Base-by-base conservation (phyloP, 1,140 invertebrate genomes). In the Dreissena polymorpha region DNA sequence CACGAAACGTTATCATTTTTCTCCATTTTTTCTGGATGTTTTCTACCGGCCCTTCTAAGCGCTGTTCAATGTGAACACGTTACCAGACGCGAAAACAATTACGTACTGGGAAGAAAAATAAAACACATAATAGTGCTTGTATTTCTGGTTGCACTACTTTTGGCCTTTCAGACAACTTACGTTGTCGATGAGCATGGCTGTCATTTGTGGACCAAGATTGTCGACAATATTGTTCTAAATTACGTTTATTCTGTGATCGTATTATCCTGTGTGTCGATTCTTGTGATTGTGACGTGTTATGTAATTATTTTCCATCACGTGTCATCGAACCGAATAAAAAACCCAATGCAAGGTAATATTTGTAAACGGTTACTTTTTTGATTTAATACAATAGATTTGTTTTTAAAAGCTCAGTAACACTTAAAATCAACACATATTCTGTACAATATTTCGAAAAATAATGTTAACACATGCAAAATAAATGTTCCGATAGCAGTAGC, bases 261-360 rank as follows among this genome's bases (percentile, higher is more conserved):
- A 49, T n/a, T 49, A 49, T 57, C 27, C 14, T 64, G 63, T 10
- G 0, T 75, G 13, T 50, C 73, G 23, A 10, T 75, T 7, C 29
- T 64, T 5, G 18, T 57, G 10, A 75, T 75, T 53, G 60, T 64
- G 27, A 75, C 73, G 6, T 39, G 23, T 75, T 75, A 75, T 63
- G n/a, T 75, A 39, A 63, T 75, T 29, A 75, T 75, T 64, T 75
- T n/a, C 65, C 50, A 14, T 49, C 73, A 75, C 25, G 73, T 63
- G 63, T 53, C 57, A 23, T 57, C 73, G 63, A 64, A 63, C 5
- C 71, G 29, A 55, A 18, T 14, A 13, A 25, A 51, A 1, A 27
- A 57, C 0, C 14, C 55, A n/a, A 39, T 39, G 2, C 39, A 39
- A 39, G 39, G 39, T 39, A 39, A 39, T 5, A 39, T 39, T 5